phyloP scores from a whole-genome alignment of 2,888 invertebrate genomes.

The Drosophila koepferae region DNA sequence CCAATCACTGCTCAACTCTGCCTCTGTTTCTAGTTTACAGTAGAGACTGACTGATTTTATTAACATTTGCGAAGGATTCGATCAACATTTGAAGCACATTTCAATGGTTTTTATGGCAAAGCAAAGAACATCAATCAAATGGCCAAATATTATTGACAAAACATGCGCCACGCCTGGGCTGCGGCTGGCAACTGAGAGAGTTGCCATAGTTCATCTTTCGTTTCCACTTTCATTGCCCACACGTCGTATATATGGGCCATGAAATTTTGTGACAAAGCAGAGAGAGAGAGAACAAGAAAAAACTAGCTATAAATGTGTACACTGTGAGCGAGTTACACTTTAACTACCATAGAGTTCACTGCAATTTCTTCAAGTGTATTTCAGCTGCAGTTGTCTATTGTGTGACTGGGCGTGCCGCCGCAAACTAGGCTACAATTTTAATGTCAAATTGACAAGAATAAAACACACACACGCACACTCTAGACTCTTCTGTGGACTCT shows the following conservation, averaged over 20 bases:
- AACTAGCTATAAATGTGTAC: conserved; percentile 18
- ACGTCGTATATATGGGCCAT: conserved; percentile 23
- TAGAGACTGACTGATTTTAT: conserved; percentile 11
- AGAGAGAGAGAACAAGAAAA: conserved; percentile 22
- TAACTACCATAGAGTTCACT: not conserved
- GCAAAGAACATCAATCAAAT: conserved; percentile 73
- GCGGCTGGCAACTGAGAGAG: conserved; percentile 38
- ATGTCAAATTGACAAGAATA: conserved; percentile 45
- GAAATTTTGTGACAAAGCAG: conserved; percentile 49
- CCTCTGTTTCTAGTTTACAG: conserved; percentile 4
- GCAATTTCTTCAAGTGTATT: conserved; percentile 11
- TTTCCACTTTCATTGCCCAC: conserved; percentile 17
- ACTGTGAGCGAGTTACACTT: not conserved
- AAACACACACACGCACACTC: conserved; percentile 4
- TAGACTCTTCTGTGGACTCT: not conserved
- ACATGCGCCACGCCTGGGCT: conserved; percentile 59
- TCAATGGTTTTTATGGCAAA: conserved; percentile 74
- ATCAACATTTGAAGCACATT: conserved; percentile 72
- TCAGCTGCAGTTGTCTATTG: conserved; percentile 5
- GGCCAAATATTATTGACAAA: conserved; percentile 75
- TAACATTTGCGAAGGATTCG: conserved; percentile 38
- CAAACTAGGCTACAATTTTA: conserved; percentile 63
- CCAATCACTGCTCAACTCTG: not conserved
- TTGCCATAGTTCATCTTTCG: conserved; percentile 24
- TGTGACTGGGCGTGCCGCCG: conserved; percentile 58